Percentiles rank a stretch among this genome's conserved stretches.
Conservation (phyloP, 2,113 vertebrate genomes). For the Tringa solitaria region DNA sequence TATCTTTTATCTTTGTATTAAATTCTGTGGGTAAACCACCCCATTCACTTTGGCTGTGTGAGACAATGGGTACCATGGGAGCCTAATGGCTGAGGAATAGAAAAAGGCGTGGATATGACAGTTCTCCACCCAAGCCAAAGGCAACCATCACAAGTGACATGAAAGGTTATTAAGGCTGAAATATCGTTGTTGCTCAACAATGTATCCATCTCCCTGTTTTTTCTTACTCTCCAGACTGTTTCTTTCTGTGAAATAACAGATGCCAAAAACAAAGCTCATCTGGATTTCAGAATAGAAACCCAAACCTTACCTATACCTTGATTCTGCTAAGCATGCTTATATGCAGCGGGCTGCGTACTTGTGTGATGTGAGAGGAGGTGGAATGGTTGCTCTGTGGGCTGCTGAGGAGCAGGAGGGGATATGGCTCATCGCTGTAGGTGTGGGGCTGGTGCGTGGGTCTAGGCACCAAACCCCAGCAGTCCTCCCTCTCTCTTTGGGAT, state of each 20-base stretch:
- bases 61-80: not conserved
- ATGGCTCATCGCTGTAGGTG: rapidly evolving
- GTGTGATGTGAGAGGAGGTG: not conserved
- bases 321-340: not conserved
- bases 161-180: not conserved
- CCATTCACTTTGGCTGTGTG: not conserved
- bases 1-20: not conserved
- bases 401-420: not conserved
- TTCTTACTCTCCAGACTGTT: not conserved
- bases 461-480: not conserved
- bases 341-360: rapidly evolving
- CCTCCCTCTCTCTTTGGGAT: not conserved
- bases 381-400: not conserved
- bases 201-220: not conserved
- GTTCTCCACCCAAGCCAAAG: not conserved
- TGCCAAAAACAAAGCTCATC: not conserved
- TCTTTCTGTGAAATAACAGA: not conserved
- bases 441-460: not conserved
- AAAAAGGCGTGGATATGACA: not conserved
- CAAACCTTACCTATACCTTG: not conserved
- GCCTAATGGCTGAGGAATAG: not conserved
- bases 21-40: not conserved
- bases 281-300: not conserved
- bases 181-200: not conserved
- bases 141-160: not conserved